phyloP scores from a whole-genome alignment of 2,888 invertebrate genomes.

The Orthosia incerta region DNA sequence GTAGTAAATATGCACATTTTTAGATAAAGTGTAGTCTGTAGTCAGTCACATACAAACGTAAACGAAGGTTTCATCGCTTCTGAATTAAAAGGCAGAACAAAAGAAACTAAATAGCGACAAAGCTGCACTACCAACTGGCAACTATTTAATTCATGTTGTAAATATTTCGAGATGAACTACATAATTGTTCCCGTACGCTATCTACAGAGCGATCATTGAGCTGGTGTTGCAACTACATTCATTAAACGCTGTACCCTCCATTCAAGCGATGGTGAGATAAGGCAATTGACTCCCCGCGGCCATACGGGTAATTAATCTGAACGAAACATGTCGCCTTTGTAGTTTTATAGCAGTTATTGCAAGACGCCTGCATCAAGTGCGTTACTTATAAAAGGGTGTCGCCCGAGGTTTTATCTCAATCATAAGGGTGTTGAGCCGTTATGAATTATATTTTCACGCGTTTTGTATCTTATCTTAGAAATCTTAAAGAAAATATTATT shows the following conservation, averaged over 20 bases:
- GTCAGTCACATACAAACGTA: background rate
- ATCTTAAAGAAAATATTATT: slow-evolving; percentile 15
- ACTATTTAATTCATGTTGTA: slow-evolving; percentile 22
- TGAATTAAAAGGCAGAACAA: background rate
- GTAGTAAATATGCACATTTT: background rate
- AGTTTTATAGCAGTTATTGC: slow-evolving; percentile 67
- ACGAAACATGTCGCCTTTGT: slow-evolving; percentile 62
- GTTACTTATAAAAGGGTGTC: slow-evolving; percentile 57
- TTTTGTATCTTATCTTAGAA: slow-evolving; percentile 40
- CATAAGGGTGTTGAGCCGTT: slow-evolving; percentile 56
- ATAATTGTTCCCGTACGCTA: slow-evolving; percentile 54
- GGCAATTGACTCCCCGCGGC: slow-evolving; percentile 85
- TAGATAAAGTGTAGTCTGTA: background rate
- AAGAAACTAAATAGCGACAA: background rate
- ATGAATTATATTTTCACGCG: slow-evolving; percentile 49
- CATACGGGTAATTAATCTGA: slow-evolving; percentile 89
- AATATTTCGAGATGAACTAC: slow-evolving; percentile 43
- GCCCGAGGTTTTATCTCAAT: slow-evolving; percentile 36
- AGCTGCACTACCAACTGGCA: background rate
- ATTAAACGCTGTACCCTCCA: slow-evolving; percentile 66
- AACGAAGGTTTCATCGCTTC: background rate
- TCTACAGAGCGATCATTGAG: slow-evolving; percentile 61
- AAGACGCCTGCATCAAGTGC: slow-evolving; percentile 79
- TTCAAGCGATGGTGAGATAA: slow-evolving; percentile 83
- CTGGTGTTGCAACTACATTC: slow-evolving; percentile 72